A percentile compares a stretch with the other conserved stretches of the same genome.
Evolutionary conservation across 2,113 vertebrate genomes (phyloP).

Genomic region (Sardina pilchardus): DNA sequence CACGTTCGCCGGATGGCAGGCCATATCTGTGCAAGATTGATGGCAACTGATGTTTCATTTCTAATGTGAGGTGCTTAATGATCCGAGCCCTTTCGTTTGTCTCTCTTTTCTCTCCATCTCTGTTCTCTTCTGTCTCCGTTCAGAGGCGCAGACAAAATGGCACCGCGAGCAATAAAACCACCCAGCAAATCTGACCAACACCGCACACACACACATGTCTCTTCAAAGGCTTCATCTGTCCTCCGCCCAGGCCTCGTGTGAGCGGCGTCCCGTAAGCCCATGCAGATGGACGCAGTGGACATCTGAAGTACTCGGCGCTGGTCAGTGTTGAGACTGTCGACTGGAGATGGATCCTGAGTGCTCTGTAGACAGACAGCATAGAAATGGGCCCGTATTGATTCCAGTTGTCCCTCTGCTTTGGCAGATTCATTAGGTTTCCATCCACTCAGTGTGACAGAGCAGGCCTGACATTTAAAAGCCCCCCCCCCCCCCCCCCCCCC

Average conservation of each 20-base stretch:
- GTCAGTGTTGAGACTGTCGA: not conserved
- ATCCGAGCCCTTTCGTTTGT: not conserved
- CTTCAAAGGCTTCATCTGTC: not conserved
- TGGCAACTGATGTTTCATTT: not conserved
- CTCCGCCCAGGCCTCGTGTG: not conserved
- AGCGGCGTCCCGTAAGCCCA: not conserved
- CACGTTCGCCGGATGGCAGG: not conserved
- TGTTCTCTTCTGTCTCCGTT: not conserved
- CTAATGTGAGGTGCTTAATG: not conserved
- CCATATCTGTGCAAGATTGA: not conserved
- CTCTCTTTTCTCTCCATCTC: not conserved
- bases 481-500: not conserved
- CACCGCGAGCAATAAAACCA: not conserved
- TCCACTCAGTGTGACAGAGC: slow-evolving; percentile 52
- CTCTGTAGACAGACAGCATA: slow-evolving; percentile 25
- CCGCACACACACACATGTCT: not conserved
- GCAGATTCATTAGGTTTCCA: slow-evolving; percentile 52
- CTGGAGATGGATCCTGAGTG: slow-evolving; percentile 19
- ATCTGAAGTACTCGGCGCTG: not conserved
- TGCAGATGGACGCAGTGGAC: not conserved
- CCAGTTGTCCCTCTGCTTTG: slow-evolving; percentile 44
- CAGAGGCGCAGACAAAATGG: not conserved
- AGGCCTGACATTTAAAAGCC: slow-evolving; percentile 39
- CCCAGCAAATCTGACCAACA: not conserved
- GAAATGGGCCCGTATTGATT: slow-evolving; percentile 49